Base-by-base conservation (phyloP, 2,113 vertebrate species). In the Acanthisitta chloris region DNA sequence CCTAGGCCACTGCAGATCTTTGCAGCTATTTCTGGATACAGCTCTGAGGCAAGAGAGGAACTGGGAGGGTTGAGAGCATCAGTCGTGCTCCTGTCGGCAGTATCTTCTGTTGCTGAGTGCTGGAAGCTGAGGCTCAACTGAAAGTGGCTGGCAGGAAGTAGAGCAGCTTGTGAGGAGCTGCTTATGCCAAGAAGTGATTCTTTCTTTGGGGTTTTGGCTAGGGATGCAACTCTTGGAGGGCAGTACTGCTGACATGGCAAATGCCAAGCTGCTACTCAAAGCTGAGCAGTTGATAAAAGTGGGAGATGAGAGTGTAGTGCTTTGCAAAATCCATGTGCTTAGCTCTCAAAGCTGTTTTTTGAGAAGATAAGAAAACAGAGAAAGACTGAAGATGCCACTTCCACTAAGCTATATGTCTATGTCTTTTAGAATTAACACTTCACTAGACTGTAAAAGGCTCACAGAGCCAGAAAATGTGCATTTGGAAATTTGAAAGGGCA, bases 181-280 rank as follows among this genome's bases (percentile, higher is more conserved):
- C 67, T n/a, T 26, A 0, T 86, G 91, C 86, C 83, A 81, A 73
- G 67, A 31, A 77, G 45, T 34, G 54, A 54, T 77, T 73, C 62
- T 92, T 90, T 81, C 82, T 90, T 92, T 81, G 73, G 83, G 83
- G 89, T 49, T 83, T 88, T 92, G 76, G 67, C 83, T 76, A 31
- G 71, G 52, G 76, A 61, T 51, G 45, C 62, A 66, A 12, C 77
- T 94, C 64, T 54, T 83, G 64, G 67, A 91, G 89, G 91, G 86
- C 76, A 81, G 67, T 73, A 23, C 64, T 92, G 89, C 89, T 95
- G 83, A 91, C 66, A 42, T 3, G 12, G 69, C 0, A 0, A 78
- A 62, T 78, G 70, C 51, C 5, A 5, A 81, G 14, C 46, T 51
- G 59, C 77, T 86, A 17, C 77, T 95, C 43, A 55, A 36, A 88